Conservation (phyloP, 2,113 vertebrate species). For the Anguilla rostrata region DNA sequence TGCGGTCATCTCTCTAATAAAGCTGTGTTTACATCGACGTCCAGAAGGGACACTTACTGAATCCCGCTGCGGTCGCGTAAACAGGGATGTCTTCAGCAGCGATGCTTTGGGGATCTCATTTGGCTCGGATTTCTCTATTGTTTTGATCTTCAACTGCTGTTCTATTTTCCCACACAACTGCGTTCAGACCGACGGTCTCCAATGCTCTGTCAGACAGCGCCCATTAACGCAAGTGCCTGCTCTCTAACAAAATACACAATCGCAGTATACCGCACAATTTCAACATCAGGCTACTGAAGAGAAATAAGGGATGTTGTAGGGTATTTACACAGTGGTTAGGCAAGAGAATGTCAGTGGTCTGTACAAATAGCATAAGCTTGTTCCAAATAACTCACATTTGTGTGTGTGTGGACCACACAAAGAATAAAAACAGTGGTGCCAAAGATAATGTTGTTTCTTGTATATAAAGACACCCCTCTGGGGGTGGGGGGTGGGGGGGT, state of each 20-base stretch:
- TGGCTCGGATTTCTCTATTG: background rate
- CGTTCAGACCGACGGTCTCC: background rate
- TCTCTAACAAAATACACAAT: background rate
- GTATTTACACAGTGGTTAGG: background rate
- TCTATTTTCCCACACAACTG: background rate
- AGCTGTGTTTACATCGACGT: background rate
- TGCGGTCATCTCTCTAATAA: background rate
- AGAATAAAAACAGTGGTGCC: background rate
- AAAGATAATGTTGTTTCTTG: background rate
- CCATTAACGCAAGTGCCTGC: background rate
- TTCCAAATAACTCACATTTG: background rate
- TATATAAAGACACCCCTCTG: background rate
- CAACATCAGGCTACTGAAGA: background rate
- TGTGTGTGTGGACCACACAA: background rate
- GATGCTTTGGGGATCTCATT: background rate
- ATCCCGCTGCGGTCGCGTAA: background rate
- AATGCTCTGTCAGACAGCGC: background rate
- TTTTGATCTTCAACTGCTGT: background rate
- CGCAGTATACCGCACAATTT: background rate
- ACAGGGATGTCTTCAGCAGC: background rate
- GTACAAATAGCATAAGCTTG: background rate
- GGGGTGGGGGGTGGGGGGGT: too few species aligned
- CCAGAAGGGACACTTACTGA: background rate
- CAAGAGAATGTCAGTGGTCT: background rate
- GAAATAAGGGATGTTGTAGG: background rate